These are phyloP conservation scores for Lochmaea crataegi DNA, from an alignment of 2,888 invertebrate species.

Conservation along the genomic window DNA sequence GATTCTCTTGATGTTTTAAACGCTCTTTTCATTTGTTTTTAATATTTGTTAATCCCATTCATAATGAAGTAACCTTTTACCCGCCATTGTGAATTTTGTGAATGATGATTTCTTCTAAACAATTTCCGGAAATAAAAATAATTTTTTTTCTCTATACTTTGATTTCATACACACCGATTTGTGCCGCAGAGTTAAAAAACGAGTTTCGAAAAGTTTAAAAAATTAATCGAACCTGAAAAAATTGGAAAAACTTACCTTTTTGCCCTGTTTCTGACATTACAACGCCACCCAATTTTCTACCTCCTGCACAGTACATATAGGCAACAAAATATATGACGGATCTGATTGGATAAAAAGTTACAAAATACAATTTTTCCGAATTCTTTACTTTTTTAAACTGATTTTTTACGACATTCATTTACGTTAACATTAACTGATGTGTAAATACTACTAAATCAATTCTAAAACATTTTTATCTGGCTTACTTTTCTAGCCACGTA, in stretches of 20 bases:
- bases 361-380: conserved; percentile 6
- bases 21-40: conserved; percentile 21
- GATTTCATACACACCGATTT: not conserved
- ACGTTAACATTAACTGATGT: not conserved
- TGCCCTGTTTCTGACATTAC: conserved; percentile 83
- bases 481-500: conserved; percentile 52
- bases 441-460: conserved; percentile 22
- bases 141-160: conserved; percentile 13
- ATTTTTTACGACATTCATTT: not conserved
- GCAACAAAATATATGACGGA: conserved; percentile 49
- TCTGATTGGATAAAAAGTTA: conserved; percentile 41
- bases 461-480: conserved; percentile 37
- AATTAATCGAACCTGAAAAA: conserved; percentile 39
- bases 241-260: conserved; percentile 75
- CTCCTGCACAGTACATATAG: conserved; percentile 65
- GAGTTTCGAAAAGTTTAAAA: conserved; percentile 22
- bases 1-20: not conserved
- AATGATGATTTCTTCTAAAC: conserved; percentile 51
- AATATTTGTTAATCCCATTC: conserved; percentile 47
- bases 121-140: conserved; percentile 33
- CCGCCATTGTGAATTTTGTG: conserved; percentile 64
- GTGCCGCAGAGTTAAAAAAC: conserved; percentile 6
- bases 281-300: conserved; percentile 83
- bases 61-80: conserved; percentile 58
- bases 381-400: not conserved